Evolutionary conservation across 2,797 vertebrate genomes (phyloP).

Genomic region (Craterocephalus amniculus): DNA sequence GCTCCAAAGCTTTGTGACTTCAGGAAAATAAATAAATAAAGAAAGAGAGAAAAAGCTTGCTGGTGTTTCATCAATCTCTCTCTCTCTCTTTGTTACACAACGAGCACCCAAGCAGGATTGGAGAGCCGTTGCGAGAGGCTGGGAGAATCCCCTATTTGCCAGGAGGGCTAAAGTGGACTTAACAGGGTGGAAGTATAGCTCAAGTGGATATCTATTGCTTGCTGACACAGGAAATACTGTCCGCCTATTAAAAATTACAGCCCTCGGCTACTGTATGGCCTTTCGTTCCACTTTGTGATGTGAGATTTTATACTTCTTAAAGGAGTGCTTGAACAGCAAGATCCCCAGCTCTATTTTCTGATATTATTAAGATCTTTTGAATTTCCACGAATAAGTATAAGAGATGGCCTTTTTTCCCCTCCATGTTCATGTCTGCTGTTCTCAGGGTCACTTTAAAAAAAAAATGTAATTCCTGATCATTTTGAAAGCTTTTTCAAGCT

Average conservation of each 20-base stretch:
- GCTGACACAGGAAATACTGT: slow-evolving; percentile 51
- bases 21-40: slow-evolving; percentile 30
- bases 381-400: slow-evolving; percentile 16
- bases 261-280: neutral
- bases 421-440: neutral
- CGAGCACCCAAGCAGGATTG: slow-evolving; percentile 49
- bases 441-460: neutral
- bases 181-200: slow-evolving; percentile 62
- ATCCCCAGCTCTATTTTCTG: slow-evolving; percentile 17
- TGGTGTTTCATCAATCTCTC: slow-evolving; percentile 41
- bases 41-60: slow-evolving; percentile 34
- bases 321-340: slow-evolving; percentile 11
- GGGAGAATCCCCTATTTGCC: slow-evolving; percentile 67
- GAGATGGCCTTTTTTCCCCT: slow-evolving; percentile 18
- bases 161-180: slow-evolving; percentile 65
- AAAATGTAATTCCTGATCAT: slow-evolving; percentile 29
- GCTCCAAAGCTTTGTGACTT: slow-evolving; percentile 57
- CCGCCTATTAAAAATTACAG: slow-evolving; percentile 39
- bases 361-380: slow-evolving; percentile 18
- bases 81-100: slow-evolving; percentile 59
- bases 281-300: slow-evolving; percentile 29
- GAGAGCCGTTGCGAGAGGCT: slow-evolving; percentile 45
- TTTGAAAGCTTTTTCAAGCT: slow-evolving; percentile 29
- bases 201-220: slow-evolving; percentile 58
- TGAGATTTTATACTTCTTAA: slow-evolving; percentile 17